Evolutionary conservation across 2,888 invertebrate species (phyloP).

Genomic region (Syritta pipiens): DNA sequence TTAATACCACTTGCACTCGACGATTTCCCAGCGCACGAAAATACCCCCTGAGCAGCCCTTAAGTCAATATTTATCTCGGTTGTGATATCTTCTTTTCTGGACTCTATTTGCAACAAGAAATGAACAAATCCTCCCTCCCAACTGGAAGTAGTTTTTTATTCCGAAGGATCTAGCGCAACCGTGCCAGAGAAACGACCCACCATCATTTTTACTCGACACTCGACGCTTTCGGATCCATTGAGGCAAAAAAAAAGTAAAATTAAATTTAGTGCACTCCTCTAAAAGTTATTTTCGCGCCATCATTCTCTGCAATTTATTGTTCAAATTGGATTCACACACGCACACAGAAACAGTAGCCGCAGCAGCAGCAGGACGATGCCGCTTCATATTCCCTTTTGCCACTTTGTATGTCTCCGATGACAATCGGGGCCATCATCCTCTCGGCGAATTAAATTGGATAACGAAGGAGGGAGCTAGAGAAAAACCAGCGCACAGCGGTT

Average conservation of each 20-base stretch:
- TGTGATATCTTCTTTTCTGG: neutral
- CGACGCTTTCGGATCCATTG: conserved; percentile 13
- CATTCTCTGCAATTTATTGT: conserved; percentile 51
- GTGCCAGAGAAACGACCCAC: too few relatives aligned
- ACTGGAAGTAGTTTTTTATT: too few relatives aligned
- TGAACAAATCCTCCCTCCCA: neutral
- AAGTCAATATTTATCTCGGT: neutral
- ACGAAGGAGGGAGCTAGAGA: conserved; percentile 22
- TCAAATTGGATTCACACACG: conserved; percentile 38
- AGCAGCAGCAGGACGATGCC: neutral
- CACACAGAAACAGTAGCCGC: neutral
- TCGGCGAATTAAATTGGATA: conserved; percentile 67
- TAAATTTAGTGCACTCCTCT: conserved; percentile 43
- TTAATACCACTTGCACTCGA: neutral
- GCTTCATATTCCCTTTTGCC: conserved; percentile 30
- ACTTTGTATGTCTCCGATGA: conserved; percentile 29
- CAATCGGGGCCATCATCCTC: conserved; percentile 48
- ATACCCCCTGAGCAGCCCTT: neutral
- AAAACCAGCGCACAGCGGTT: conserved; percentile 35
- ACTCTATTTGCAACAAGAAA: neutral
- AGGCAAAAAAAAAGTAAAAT: conserved; percentile 4
- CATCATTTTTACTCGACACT: conserved; percentile 6
- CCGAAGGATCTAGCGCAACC: too few relatives aligned
- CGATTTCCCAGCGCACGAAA: neutral
- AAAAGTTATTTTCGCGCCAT: conserved; percentile 55